Base-by-base conservation (phyloP, 2,797 vertebrate genomes). In the Thripadectes ignobilis region DNA sequence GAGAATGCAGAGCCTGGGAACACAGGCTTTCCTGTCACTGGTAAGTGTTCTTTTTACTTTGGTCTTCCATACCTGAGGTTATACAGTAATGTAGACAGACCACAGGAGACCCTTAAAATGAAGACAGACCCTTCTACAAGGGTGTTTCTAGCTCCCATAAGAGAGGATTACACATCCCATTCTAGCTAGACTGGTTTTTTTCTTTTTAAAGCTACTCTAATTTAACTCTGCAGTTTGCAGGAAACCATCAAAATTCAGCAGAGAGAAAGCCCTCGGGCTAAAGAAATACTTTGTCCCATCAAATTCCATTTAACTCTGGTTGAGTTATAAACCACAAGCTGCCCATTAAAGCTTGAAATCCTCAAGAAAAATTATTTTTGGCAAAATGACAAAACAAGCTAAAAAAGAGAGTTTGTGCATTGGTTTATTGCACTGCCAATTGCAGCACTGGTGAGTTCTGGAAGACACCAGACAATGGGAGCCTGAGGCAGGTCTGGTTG, bases 271-370 rank as follows among this genome's bases (percentile, higher is more conserved):
- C 67, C 75, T 57, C 8, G 57, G 63, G 84, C 59, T 92, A 89
- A 89, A 92, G 49, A 87, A 93, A 92, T 67, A 41, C 22, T 66
- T 82, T 34, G 67, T 76, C 48, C 45, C 52, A 49, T 82, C 34
- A 92, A 88, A 82, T 74, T 87, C 23, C 14, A 18, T 91, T 95
- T 87, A 74, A 67, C 48, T 89, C 63, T 51, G 17, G 20, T 54
- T 51, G 27, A 91, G 43, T 58, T 85, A 57, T 88, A 91, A 95
- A 32, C 9, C 65, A 62, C 32, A 51, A 68, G 12, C 38, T 90
- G 29, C 18, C 15, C n/a, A 48, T 12, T 66, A 65, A 62, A 62
- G 2, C 52, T 55, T 48, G 41, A 86, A 93, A 93, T 34, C 30
- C 39, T 81, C 18, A 55, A 48, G 54, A 65, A 88, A 83, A 59